Evolutionary conservation across 2,888 invertebrate genomes (phyloP).

Genomic region (Epistrophe eligans): DNA sequence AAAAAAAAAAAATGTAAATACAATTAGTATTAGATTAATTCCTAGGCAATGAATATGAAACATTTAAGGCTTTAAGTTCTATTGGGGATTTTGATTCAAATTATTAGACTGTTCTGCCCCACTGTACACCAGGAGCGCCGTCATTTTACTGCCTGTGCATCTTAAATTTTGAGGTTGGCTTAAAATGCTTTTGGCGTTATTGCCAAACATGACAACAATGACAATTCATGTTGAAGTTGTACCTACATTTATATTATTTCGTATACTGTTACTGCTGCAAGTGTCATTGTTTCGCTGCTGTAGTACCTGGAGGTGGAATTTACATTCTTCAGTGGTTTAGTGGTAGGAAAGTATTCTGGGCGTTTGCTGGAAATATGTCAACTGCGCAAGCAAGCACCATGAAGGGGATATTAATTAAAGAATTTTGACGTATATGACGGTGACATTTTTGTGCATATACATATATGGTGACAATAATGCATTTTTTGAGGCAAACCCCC

Average conservation of each 20-base stretch:
- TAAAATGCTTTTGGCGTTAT: constrained; percentile 48
- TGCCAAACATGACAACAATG: constrained; percentile 27
- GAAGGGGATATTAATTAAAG: constrained; percentile 48
- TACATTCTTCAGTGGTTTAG: constrained; percentile 32
- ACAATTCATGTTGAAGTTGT: constrained; percentile 12
- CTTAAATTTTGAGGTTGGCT: constrained; percentile 9
- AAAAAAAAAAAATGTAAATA: too few relatives aligned
- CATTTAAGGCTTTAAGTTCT: too few relatives aligned
- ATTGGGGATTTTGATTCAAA: not conserved
- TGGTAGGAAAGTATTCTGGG: constrained; percentile 35
- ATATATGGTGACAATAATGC: constrained; percentile 18
- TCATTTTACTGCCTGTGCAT: constrained; percentile 8
- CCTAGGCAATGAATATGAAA: too few relatives aligned
- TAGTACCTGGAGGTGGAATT: constrained; percentile 29
- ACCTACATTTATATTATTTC: not conserved
- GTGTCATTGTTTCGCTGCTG: not conserved
- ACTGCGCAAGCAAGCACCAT: not conserved
- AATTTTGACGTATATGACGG: constrained; percentile 38
- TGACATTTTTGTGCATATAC: constrained; percentile 11
- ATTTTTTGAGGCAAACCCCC: not conserved
- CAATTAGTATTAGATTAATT: too few relatives aligned
- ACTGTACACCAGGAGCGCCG: not conserved
- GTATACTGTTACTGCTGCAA: not conserved
- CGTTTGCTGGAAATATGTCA: constrained; percentile 11
- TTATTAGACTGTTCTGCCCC: not conserved